These are phyloP conservation scores for Aradophagus sp. DNA, from an alignment of 1,140 invertebrate genomes.

Conservation along the genomic window DNA sequence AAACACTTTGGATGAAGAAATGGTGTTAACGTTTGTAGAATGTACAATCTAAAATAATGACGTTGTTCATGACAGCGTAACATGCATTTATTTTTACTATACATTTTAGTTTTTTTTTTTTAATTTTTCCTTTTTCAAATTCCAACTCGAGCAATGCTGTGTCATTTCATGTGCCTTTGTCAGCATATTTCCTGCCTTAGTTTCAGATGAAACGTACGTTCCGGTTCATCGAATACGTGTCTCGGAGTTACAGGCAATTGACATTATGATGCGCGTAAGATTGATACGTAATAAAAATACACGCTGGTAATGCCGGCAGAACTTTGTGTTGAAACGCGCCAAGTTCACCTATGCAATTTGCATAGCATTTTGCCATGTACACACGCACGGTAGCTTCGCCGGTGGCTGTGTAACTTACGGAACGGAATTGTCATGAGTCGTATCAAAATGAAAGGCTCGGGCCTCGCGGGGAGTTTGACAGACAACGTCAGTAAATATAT, in stretches of 20 bases:
- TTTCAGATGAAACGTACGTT: too few species aligned
- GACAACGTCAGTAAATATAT: conserved; percentile 66
- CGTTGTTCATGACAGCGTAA: too few species aligned
- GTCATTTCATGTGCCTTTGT: too few species aligned
- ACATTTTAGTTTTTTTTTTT: too few species aligned
- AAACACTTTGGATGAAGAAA: too few species aligned
- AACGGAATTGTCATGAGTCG: conserved; percentile 62
- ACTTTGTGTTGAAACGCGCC: conserved; percentile 23
- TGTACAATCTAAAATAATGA: too few species aligned
- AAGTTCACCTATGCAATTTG: conserved; percentile 35
- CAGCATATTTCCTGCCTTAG: too few species aligned
- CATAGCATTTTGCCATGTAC: conserved; percentile 35
- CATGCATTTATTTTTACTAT: too few species aligned
- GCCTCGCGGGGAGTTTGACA: conserved; percentile 58
- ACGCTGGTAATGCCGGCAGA: background rate
- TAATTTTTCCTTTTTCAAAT: too few species aligned
- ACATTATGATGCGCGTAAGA: conserved; percentile 5
- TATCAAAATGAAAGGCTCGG: conserved; percentile 62
- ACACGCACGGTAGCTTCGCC: conserved; percentile 43
- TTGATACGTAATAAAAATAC: conserved; percentile 17
- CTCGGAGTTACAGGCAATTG: conserved; percentile 1
- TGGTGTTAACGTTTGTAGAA: too few species aligned
- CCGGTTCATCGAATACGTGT: too few species aligned
- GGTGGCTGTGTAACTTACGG: conserved; percentile 65
- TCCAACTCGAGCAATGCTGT: too few species aligned